Evolutionary conservation across 2,888 invertebrate genomes (phyloP).

Genomic region (Perdita meconis): DNA sequence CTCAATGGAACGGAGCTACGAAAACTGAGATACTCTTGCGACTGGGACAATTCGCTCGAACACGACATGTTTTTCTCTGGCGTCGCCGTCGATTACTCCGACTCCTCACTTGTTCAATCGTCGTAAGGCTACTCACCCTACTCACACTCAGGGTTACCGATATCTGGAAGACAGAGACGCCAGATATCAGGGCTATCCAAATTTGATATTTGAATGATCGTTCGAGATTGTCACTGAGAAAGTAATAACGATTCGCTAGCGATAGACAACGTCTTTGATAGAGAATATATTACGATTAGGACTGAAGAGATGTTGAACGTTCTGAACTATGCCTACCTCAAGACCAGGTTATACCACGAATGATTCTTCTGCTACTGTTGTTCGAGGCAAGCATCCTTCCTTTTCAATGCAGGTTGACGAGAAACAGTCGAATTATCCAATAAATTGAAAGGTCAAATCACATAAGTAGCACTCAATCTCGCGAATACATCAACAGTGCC

Average conservation of each 20-base stretch:
- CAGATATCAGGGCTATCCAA: neutral
- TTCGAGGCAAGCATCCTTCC: conserved; percentile 4
- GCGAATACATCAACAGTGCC: conserved; percentile 3
- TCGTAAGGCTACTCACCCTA: neutral
- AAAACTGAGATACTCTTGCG: conserved; percentile 92
- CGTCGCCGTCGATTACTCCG: conserved; percentile 1
- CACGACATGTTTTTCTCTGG: conserved; percentile 81
- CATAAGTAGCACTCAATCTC: conserved; percentile 15
- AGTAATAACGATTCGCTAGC: too few species aligned
- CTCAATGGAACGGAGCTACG: conserved; percentile 90
- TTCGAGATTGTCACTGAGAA: neutral
- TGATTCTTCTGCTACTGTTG: neutral
- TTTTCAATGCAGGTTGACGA: neutral
- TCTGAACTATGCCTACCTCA: conserved; percentile 26
- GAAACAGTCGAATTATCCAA: conserved; percentile 1
- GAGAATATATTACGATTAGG: neutral
- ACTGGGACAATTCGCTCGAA: conserved; percentile 90
- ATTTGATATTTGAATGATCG: neutral
- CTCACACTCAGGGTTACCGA: conserved; percentile 21
- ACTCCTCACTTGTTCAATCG: conserved; percentile 19
- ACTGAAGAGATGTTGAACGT: neutral
- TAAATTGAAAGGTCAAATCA: conserved; percentile 21
- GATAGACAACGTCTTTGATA: too few species aligned
- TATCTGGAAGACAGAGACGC: conserved; percentile 26
- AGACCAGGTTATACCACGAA: conserved; percentile 8